Evolutionary conservation across 2,113 vertebrate genomes (phyloP), one percentile per base, ranked within the genome.

Genomic region (Neodontobutis hainanensis): DNA sequence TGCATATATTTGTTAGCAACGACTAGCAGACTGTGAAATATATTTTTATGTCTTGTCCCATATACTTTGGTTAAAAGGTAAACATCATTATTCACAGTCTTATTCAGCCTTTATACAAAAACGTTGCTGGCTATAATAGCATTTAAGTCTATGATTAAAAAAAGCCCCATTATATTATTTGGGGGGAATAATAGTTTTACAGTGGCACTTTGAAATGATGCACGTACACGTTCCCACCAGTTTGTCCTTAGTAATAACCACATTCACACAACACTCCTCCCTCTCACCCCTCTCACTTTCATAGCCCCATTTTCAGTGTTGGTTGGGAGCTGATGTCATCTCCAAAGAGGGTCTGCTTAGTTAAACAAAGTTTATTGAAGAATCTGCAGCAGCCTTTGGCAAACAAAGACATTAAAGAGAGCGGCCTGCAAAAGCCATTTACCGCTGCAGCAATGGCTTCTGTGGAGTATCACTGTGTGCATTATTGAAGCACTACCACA

Each of bases 371-470:
- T 89, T 86, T 87, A 85, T 79, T 72, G 78, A 77, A 68, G 81
- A 82, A 85, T 87, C 76, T 81, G 74, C 77, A 61, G 0, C 80
- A 74, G 73, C 50, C 63, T 84, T 73, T 65, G 60, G 73, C 80
- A 87, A 83, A 88, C 83, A 87, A 84, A 86, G 69, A 68, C 77
- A 78, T 88, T 78, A 86, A 85, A 84, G 67, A 51, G 62, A 61
- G 57, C 6, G 4, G 66, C 56, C 69, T 79, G 68, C 74, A 61
- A 75, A 85, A 83, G 75, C 44, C 35, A 61, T 87, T 75, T 70
- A 56, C 52, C 38, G 38, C 67, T 36, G 42, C 61, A 57, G 47
- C 70, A 11, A 42, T 44, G 47, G 59, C 43, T 77, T 79, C 73
- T 12, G 77, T 11, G 11, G 44, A 52, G n/a, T 52, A 53, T 77